Percentiles rank a stretch among this genome's conserved stretches.
phyloP scores from a whole-genome alignment of 92 coral and sea anemone genomes.

The Siderastrea radians region DNA sequence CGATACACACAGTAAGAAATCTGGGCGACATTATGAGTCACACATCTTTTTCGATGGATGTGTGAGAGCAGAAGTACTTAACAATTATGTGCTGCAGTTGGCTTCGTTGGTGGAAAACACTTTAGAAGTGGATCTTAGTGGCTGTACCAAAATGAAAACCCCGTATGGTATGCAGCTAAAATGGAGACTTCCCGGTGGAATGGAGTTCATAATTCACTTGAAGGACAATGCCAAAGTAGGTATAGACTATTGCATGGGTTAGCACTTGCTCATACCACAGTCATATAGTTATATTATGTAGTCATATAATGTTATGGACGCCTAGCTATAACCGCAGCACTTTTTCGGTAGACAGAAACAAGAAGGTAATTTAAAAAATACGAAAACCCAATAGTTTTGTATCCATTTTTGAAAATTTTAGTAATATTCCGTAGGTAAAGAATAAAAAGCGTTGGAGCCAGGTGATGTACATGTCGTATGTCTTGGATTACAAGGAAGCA shows the following conservation, averaged over 20 bases:
- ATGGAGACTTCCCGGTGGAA: slow-evolving; percentile 71
- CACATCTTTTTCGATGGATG: slow-evolving; percentile 84
- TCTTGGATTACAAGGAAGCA: slow-evolving; percentile 65
- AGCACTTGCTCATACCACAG: no score
- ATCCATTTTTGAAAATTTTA: neutral
- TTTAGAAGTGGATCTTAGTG: slow-evolving; percentile 33
- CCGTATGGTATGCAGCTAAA: slow-evolving; percentile 81
- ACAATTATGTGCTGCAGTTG: slow-evolving; percentile 57
- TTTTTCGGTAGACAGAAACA: no score
- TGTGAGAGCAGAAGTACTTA: slow-evolving; percentile 66
- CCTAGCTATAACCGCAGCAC: no score
- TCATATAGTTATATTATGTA: no score
- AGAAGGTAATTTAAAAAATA: no score
- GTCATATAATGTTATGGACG: no score
- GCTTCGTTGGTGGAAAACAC: slow-evolving; percentile 66
- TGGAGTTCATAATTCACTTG: slow-evolving; percentile 68
- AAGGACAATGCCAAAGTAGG: slow-evolving; percentile 77
- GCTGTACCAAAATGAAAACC: slow-evolving; percentile 63
- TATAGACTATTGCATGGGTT: no score
- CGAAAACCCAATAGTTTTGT: neutral
- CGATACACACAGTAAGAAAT: slow-evolving; percentile 41
- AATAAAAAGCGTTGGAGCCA: slow-evolving; percentile 87
- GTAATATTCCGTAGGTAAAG: slow-evolving; percentile 55
- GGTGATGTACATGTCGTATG: slow-evolving; percentile 85
- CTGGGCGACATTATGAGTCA: slow-evolving; percentile 73